phyloP scores from a whole-genome alignment of 2,888 invertebrate species.

The Neocrepidodera transversa region DNA sequence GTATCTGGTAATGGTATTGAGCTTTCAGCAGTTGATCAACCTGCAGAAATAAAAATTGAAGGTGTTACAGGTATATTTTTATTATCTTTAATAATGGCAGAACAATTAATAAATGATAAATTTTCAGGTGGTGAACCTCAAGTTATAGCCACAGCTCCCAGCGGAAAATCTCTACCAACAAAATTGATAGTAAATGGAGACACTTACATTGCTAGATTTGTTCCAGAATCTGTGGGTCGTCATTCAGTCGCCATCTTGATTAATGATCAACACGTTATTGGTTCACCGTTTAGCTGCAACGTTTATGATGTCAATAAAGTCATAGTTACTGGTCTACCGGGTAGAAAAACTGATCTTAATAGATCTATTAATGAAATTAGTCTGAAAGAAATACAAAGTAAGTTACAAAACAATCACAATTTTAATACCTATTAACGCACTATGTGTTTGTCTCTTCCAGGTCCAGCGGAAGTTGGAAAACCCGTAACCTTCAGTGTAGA shows the following conservation, averaged over 20 bases:
- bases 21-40: conserved; percentile 71
- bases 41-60: conserved; percentile 68
- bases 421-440: not conserved
- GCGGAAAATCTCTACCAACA: conserved; percentile 80
- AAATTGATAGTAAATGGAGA: conserved; percentile 72
- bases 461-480: conserved; percentile 74
- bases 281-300: conserved; percentile 93
- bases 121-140: conserved; percentile 69
- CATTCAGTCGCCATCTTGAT: conserved; percentile 84
- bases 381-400: conserved; percentile 54
- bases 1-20: conserved; percentile 74
- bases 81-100: no score
- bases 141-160: conserved; percentile 80
- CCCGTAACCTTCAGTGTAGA: conserved; percentile 93
- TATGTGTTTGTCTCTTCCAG: conserved; percentile 10
- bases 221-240: conserved; percentile 86
- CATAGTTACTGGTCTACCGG: conserved; percentile 69
- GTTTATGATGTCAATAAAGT: conserved; percentile 91
- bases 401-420: not conserved
- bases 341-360: conserved; percentile 52
- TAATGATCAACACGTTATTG: conserved; percentile 84
- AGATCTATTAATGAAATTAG: conserved; percentile 54
- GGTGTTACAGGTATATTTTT: conserved; percentile 61
- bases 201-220: conserved; percentile 79
- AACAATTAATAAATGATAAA: not conserved